Conservation (phyloP, 2,888 invertebrate species). For the Lasioglossum figueresi region DNA sequence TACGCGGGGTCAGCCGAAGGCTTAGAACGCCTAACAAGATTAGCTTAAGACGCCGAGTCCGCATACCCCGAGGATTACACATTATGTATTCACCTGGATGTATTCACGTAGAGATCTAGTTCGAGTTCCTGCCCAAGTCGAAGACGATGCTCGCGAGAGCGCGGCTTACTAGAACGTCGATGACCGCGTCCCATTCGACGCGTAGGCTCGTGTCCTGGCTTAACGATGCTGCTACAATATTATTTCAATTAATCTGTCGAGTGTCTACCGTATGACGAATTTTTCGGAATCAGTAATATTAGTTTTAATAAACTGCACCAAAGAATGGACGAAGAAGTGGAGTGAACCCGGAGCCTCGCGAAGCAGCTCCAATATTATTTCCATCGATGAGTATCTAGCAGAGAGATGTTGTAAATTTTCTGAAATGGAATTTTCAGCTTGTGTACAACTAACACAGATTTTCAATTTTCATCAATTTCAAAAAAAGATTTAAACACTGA, state of each 20-base stretch:
- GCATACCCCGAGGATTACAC: slow-evolving; percentile 83
- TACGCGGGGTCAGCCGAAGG: slow-evolving; percentile 81
- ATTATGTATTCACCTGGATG: slow-evolving; percentile 83
- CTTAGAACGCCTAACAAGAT: slow-evolving; percentile 83
- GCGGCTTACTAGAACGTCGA: slow-evolving; percentile 40
- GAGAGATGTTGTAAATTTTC: too few relatives aligned
- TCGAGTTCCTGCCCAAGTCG: slow-evolving; percentile 66
- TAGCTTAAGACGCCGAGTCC: slow-evolving; percentile 83
- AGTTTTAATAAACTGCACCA: too few relatives aligned
- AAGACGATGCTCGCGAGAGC: slow-evolving; percentile 50
- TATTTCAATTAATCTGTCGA: not conserved
- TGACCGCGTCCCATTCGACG: slow-evolving; percentile 37
- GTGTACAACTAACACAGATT: too few relatives aligned
- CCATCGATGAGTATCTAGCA: too few relatives aligned
- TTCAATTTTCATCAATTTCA: too few relatives aligned
- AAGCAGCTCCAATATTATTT: too few relatives aligned
- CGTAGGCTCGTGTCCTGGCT: slow-evolving; percentile 7
- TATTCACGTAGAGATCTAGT: slow-evolving; percentile 79
- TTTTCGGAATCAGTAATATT: too few relatives aligned
- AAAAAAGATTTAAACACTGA: too few relatives aligned
- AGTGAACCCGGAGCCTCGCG: not conserved
- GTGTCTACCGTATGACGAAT: not conserved
- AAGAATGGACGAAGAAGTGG: not conserved
- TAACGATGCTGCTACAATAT: not conserved
- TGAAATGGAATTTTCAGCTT: too few relatives aligned